Evolutionary conservation across 2,888 invertebrate species (phyloP), one percentile per base, ranked within the genome.

Genomic region (Luperina nickerlii): DNA sequence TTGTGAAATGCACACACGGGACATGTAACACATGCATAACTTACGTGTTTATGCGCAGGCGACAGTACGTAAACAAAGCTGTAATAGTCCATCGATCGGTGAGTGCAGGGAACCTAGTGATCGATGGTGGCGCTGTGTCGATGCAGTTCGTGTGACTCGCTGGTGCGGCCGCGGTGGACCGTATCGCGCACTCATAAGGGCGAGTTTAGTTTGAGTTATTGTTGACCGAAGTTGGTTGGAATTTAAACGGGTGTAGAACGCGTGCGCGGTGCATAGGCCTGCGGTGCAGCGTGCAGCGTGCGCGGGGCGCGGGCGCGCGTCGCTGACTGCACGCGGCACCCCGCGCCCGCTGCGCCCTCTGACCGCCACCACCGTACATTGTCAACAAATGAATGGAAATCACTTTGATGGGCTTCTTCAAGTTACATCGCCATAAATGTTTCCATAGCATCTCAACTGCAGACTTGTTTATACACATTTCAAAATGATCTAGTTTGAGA

Each of bases 371-470:
- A 90, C 92, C 92, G 88, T 92, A 90, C 92, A 94, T 95, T 95
- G 95, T 95, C 96, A 95, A 96, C 95, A 95, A 94, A 95, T 96
- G 93, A 96, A 96, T 96, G 96, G 94, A 95, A 95, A 96, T 95
- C 92, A 95, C 92, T 92, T 90, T 92, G 88, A 83, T 85, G 88
- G 90, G 88, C 90, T 91, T 91, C 91, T 90, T 93, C 92, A 92
- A 88, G 87, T 86, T 85, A 82, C 88, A 80, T 79, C 76, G 79
- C 62, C 76, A 75, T 85, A 69, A 80, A 83, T 76, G 80, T 83
- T 77, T 83, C 76, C 83, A 83, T 70, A 57, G 69, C 65, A 74
- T 72, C 71, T 75, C 67, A 18, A 78, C 48, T 83, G 69, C 60
- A 73, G 72, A 71, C 75, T 62, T 72, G 71, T 68, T 81, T 63